Evolutionary conservation across 2,113 vertebrate genomes (phyloP), one percentile per base, ranked within the genome.

Genomic region (Morone saxatilis): DNA sequence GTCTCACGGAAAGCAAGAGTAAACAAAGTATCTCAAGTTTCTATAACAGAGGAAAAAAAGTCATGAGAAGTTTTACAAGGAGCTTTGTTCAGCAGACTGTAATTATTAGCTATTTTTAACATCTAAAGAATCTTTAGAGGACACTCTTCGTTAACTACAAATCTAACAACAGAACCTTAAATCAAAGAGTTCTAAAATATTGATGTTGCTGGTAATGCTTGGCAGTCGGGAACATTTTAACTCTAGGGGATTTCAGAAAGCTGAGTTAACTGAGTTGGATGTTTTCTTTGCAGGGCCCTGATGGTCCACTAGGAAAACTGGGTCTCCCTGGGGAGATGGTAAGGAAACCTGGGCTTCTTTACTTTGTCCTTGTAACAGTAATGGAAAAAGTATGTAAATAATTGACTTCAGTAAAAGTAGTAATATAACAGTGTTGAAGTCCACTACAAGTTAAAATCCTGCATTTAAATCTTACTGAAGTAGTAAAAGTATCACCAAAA

Each of bases 281-380:
- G 59, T 90, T 73, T 71, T 87, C 56, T 78, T 81, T 71, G 13
- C 94, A 99, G 98, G 98, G 98, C 62, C 88, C 87, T 45, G 86
- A 94, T 54, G 98, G 98, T 86, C 92, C 95, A 60, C 95, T 94
- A 78, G 98, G 98, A 93, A 97, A 95, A 93, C 71, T 60, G 2
- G 98, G 98, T 61, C 95, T 95, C 76, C 92, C 94, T 11, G 97
- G 97, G 69, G 96, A 96, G 81, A 95, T 95, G 97, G 98, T 99
- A 96, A 9, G 92, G 1, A 78, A 74, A 75, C 74, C 70, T 57
- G 5, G 31, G 17, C 20, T 67, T 78, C 50, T 86, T 81, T 63
- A 25, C 36, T 70, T 80, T 81, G 14, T 41, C n/a, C 19, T 83
- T 1, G 0, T 20, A 59, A 61, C 17, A 36, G 6, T 31, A 66